A percentile compares a stretch with the other conserved stretches of the same genome.
Evolutionary conservation across 2,797 vertebrate species (phyloP).

Genomic region (Centropyge bicolor): DNA sequence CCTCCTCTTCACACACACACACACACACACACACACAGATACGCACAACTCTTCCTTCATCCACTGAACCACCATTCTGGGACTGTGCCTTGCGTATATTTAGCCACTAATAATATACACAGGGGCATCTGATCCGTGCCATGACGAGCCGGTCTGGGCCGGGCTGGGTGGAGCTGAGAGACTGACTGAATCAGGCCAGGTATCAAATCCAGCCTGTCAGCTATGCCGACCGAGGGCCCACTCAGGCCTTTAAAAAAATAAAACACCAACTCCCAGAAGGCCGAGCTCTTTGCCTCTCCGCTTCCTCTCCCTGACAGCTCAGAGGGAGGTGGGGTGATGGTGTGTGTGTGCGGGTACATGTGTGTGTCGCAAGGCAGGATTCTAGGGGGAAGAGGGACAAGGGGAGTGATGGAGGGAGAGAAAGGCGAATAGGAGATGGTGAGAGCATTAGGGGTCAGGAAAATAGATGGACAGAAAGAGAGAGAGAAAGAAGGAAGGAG

Average conservation of each 20-base stretch:
- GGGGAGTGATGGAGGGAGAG: constrained; percentile 20
- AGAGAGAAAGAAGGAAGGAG: constrained; percentile 2
- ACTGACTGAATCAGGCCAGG: constrained; percentile 85
- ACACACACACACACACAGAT: not conserved
- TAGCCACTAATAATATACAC: constrained; percentile 71
- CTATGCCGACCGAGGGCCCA: constrained; percentile 66
- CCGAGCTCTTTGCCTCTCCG: constrained; percentile 57
- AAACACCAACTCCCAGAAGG: constrained; percentile 78
- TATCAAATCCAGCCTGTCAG: constrained; percentile 80
- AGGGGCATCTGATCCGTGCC: constrained; percentile 56
- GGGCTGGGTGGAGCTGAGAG: constrained; percentile 50
- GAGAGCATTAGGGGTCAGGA: not conserved
- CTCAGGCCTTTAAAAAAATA: constrained; percentile 68
- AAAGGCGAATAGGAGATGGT: constrained; percentile 23
- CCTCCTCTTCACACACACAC: not conserved
- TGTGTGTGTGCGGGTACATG: constrained; percentile 20
- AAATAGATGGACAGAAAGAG: constrained; percentile 8
- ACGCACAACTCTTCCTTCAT: constrained; percentile 3
- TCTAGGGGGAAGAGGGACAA: constrained; percentile 1
- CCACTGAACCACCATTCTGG: constrained; percentile 34
- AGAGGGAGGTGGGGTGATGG: constrained; percentile 41
- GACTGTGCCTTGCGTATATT: constrained; percentile 70
- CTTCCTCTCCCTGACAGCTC: constrained; percentile 68
- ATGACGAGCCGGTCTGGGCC: constrained; percentile 53
- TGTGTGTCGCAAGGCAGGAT: constrained; percentile 14